Conservation (phyloP, 92 coral and sea anemone genomes). For the Epizoanthus rinbou region DNA sequence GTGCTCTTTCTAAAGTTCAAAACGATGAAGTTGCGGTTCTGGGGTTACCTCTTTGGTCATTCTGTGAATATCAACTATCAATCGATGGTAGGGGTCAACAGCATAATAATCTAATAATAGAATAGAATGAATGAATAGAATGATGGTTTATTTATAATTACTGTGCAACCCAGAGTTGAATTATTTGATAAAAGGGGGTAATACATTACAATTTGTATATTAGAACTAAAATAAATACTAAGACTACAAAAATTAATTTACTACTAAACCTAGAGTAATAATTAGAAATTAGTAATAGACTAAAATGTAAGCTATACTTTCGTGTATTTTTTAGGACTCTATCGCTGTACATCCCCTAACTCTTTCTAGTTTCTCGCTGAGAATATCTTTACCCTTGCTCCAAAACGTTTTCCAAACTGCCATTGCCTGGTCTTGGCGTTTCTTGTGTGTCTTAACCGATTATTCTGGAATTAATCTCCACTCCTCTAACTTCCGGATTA, state of each 20-base stretch:
- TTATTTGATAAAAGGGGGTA: too few relatives aligned
- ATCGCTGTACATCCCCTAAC: constrained; percentile 8
- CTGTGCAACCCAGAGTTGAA: too few relatives aligned
- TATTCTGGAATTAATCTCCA: constrained; percentile 2
- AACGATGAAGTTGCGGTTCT: constrained; percentile 18
- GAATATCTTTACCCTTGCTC: not conserved
- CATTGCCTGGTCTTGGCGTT: constrained; percentile 13
- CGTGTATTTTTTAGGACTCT: not conserved
- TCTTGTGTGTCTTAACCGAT: constrained; percentile 50
- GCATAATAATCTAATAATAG: constrained; percentile 30
- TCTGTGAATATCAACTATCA: constrained; percentile 29
- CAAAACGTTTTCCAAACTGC: not conserved
- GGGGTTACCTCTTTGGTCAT: not conserved
- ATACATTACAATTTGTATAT: too few relatives aligned
- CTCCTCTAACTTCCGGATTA: not conserved
- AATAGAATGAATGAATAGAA: too few relatives aligned
- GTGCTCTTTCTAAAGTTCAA: not conserved
- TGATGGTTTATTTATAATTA: too few relatives aligned
- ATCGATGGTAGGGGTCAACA: constrained; percentile 19
- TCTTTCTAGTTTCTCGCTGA: not conserved
- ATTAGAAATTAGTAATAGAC: too few relatives aligned
- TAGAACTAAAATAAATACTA: too few relatives aligned
- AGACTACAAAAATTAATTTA: too few relatives aligned
- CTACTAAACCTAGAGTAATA: too few relatives aligned
- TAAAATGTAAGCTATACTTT: too few relatives aligned